These are phyloP conservation scores for Aphaenogaster ashmeadi DNA, from an alignment of 1,140 invertebrate genomes.

Conservation along the genomic window DNA sequence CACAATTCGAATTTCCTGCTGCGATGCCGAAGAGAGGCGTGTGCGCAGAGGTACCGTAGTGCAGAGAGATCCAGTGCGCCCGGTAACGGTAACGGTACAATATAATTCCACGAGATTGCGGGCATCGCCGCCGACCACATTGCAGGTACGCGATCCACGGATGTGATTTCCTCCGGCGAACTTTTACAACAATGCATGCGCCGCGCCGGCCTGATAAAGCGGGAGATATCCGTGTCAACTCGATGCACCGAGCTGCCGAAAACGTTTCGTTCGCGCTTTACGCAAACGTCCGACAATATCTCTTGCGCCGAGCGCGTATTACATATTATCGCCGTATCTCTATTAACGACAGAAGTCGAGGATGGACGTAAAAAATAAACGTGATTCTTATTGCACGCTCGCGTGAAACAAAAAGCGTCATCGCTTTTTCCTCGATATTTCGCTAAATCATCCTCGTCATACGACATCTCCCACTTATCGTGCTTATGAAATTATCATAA, in stretches of 20 bases:
- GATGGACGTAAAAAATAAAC: constrained; percentile 54
- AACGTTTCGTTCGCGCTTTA: constrained; percentile 9
- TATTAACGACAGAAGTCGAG: constrained; percentile 60
- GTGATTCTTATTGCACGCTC: constrained; percentile 27
- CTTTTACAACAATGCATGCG: constrained; percentile 68
- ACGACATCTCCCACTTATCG: not conserved
- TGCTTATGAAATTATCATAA: constrained; percentile 13
- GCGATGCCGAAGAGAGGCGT: not conserved
- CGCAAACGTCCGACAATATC: constrained; percentile 62
- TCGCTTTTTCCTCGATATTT: not conserved
- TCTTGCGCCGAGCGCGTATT: not conserved
- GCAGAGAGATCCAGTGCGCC: constrained; percentile 16
- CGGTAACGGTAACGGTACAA: constrained; percentile 16
- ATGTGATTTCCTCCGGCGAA: constrained; percentile 42
- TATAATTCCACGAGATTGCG: constrained; percentile 44
- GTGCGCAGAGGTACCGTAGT: not conserved
- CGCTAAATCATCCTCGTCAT: not conserved
- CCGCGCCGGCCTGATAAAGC: constrained; percentile 65
- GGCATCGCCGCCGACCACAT: constrained; percentile 13
- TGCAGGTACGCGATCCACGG: constrained; percentile 47
- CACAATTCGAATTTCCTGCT: constrained; percentile 20
- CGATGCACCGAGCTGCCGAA: not conserved
- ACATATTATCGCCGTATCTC: constrained; percentile 54
- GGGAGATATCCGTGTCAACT: constrained; percentile 62
- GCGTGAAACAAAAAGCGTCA: constrained; percentile 53